A percentile compares a stretch with the other conserved stretches of the same genome.
Conservation (phyloP, 2,797 vertebrate species). For the Florisuga fusca region DNA sequence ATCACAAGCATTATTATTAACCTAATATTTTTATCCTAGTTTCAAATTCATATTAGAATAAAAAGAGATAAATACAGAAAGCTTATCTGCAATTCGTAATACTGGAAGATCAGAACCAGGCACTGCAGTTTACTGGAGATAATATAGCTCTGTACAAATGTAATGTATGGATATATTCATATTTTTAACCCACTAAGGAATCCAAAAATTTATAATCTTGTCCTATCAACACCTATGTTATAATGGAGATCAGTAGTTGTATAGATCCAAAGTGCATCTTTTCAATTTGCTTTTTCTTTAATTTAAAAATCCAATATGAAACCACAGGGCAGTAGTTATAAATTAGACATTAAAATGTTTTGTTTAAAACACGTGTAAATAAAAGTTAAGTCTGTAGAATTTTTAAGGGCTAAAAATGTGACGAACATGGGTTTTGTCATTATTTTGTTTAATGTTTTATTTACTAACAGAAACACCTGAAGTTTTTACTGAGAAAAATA, state of each 20-base stretch:
- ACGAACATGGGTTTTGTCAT: neutral
- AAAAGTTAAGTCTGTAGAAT: neutral
- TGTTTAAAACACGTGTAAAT: neutral
- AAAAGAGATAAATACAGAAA: neutral
- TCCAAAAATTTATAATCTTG: neutral
- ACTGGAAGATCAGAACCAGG: neutral
- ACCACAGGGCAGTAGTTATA: neutral
- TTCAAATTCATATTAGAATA: neutral
- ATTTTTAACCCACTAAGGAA: neutral
- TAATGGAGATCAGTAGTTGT: neutral
- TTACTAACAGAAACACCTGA: neutral
- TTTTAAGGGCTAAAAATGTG: neutral
- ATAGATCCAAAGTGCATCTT: neutral
- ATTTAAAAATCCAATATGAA: conserved; percentile 44
- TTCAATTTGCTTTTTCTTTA: neutral
- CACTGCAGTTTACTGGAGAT: neutral
- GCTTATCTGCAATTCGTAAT: neutral
- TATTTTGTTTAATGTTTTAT: neutral
- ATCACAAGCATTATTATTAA: neutral
- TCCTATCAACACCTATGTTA: neutral
- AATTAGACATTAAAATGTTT: neutral
- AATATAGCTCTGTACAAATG: neutral
- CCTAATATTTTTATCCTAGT: neutral
- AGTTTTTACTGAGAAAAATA: neutral
- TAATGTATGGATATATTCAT: neutral